Percentiles rank a stretch among this genome's conserved stretches.
Evolutionary conservation across 2,797 vertebrate species (phyloP).

Genomic region (Vespertilio murinus): DNA sequence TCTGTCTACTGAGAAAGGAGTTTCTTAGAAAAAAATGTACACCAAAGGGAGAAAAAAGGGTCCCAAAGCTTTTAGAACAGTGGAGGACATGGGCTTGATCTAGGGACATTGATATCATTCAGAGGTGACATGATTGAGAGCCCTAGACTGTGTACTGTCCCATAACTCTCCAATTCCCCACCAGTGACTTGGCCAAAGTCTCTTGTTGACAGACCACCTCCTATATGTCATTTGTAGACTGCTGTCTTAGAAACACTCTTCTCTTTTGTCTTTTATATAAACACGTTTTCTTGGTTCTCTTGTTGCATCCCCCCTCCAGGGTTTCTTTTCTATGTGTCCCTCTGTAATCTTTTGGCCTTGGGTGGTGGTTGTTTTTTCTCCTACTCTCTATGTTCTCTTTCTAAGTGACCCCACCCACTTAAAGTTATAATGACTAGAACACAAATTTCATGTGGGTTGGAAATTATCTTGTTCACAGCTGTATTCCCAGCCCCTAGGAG

Average conservation of each 20-base stretch:
- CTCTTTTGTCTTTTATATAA: background rate
- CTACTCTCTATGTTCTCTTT: background rate
- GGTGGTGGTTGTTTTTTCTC: background rate
- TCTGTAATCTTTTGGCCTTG: background rate
- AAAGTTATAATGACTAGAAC: background rate
- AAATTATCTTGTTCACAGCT: background rate
- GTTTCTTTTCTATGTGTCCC: background rate
- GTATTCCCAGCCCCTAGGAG: background rate
- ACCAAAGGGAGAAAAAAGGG: background rate
- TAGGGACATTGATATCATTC: background rate
- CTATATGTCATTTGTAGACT: background rate
- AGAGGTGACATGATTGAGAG: background rate
- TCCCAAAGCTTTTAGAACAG: background rate
- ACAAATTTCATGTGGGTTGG: background rate
- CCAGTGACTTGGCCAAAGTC: background rate
- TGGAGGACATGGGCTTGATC: background rate
- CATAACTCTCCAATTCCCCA: background rate
- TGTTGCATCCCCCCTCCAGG: background rate
- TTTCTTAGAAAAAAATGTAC: background rate
- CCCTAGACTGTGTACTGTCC: accelerated
- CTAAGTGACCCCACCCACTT: background rate
- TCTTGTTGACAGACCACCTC: background rate
- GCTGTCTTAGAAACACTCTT: background rate
- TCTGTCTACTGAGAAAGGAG: background rate
- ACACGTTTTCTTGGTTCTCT: background rate